Base-by-base conservation (phyloP, 2,113 vertebrate genomes). In the Clarias gariepinus region DNA sequence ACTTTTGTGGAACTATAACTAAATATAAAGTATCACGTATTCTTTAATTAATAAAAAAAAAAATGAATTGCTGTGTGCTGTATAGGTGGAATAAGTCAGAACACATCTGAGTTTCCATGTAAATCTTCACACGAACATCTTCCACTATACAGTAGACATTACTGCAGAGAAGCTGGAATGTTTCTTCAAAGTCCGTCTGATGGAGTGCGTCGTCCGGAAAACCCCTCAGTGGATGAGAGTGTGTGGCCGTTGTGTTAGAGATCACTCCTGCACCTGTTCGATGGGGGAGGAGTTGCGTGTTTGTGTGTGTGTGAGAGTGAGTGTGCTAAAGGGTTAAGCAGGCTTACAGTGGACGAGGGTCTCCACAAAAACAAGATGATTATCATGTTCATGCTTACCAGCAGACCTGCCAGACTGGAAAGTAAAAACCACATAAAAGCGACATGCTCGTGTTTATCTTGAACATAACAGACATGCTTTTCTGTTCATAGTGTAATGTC, bases 221-320 rank as follows among this genome's bases (percentile, higher is more conserved):
- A 93, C 88, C 94, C 94, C 94, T 88, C 11, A 47, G 68, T 73
- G 47, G 64, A 69, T 71, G 36, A 85, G 53, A 69, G 83, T 74
- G 71, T 87, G 77, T 88, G 94, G 87, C 94, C 82, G 94, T 95
- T 95, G 89, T 87, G 58, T 91, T 90, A 93, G 76, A 76, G 86
- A 89, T 80, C 88, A 91, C 81, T 82, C 47, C 30, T 93, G 92
- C 95, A 95, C 94, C 95, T 95, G 95, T 36, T 86, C 21, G 19
- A 13, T 69, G 66, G 33, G 77, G 53, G 64, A 19, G 52, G 63
- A 23, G 84, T 57, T 55, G 16, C 2, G 19, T 71, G 52, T 21
- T n/a, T 69, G 81, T 52, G 80, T 33, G 80, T 47, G 81, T 66
- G 15, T 53, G 80, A 52, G 21, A 41, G 33, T 64, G 12, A 7